Conservation (phyloP, 2,113 vertebrate genomes). For the Osmerus eperlanus region DNA sequence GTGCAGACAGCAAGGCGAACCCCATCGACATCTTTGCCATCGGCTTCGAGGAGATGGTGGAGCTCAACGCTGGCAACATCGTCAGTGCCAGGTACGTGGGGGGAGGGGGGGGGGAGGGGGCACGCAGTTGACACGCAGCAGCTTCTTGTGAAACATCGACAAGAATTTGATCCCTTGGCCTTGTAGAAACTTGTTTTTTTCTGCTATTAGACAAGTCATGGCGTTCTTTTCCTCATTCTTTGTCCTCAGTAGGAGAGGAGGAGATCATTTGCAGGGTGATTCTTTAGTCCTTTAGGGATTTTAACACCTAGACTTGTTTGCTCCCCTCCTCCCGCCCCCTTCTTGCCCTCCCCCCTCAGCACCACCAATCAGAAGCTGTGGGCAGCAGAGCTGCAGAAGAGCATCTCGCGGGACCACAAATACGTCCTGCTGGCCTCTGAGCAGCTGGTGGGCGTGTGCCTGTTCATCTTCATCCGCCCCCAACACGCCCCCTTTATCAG, state of each 20-base stretch:
- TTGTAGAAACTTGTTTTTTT: background rate
- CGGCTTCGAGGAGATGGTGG: slow-evolving; percentile 99
- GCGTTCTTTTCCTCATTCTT: no score
- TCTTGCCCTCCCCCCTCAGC: slow-evolving; percentile 61
- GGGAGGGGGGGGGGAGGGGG: no score
- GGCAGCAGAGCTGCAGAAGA: slow-evolving; percentile 96
- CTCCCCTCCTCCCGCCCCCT: background rate
- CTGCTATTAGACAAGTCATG: no score
- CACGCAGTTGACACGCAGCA: background rate
- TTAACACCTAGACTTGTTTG: background rate
- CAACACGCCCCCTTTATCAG: slow-evolving; percentile 96
- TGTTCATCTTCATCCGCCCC: slow-evolving; percentile 95
- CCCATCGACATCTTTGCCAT: slow-evolving; percentile 96
- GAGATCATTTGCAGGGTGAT: background rate
- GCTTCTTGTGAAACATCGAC: background rate
- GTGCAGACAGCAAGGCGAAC: slow-evolving; percentile 82
- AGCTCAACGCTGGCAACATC: slow-evolving; percentile 97
- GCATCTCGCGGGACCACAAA: slow-evolving; percentile 91
- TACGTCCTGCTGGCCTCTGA: slow-evolving; percentile 96
- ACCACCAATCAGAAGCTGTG: slow-evolving; percentile 98
- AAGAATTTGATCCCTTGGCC: background rate
- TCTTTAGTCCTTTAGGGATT: background rate
- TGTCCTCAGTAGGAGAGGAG: no score
- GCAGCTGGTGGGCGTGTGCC: slow-evolving; percentile 95
- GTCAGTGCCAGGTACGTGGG: slow-evolving; percentile 89